Evolutionary conservation across 2,113 vertebrate genomes (phyloP).

Genomic region (Sigmodon hispidus): DNA sequence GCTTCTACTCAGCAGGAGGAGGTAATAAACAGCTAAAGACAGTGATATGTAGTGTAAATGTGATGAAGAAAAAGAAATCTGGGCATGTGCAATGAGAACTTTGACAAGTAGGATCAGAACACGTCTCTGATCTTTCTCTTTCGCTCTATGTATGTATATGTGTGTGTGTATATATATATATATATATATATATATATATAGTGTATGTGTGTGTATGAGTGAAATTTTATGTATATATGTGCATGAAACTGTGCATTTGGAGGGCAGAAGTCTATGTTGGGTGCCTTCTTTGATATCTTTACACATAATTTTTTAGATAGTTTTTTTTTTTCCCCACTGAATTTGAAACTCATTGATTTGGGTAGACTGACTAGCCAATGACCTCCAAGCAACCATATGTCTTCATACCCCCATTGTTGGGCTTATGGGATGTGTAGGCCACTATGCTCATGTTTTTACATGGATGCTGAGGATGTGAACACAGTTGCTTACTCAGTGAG

Average conservation of each 20-base stretch:
- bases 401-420: accelerated
- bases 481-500: background rate
- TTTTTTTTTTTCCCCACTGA: background rate
- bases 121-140: background rate
- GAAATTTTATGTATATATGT: background rate
- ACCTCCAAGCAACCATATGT: too few relatives aligned
- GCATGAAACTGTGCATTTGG: background rate
- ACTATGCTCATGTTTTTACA: background rate
- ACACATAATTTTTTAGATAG: background rate
- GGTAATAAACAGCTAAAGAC: background rate
- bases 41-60: background rate
- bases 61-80: background rate
- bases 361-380: background rate
- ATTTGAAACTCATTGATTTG: background rate
- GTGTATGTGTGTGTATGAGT: background rate
- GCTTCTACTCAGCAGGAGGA: background rate
- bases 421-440: too few relatives aligned
- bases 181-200: background rate
- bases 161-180: background rate
- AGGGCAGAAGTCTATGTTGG: background rate
- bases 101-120: background rate
- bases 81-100: background rate
- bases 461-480: background rate
- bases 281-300: background rate
- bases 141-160: background rate